These are phyloP conservation scores for Kryptopterus vitreolus DNA, from an alignment of 2,797 vertebrate genomes.

Conservation along the genomic window DNA sequence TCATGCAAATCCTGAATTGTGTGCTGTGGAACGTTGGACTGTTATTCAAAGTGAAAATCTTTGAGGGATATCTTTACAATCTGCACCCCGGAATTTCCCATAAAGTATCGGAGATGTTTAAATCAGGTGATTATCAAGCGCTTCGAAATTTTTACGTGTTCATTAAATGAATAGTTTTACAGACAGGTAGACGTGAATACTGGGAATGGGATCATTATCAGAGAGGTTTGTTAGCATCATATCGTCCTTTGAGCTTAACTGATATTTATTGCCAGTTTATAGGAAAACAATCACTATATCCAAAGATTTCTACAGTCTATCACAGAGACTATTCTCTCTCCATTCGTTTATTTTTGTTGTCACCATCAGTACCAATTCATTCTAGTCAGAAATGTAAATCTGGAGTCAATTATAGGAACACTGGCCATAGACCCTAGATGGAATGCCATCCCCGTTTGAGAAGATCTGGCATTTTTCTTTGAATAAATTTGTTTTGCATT, in stretches of 20 bases:
- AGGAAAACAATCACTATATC: not conserved
- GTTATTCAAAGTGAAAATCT: constrained; percentile 4
- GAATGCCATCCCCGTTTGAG: not conserved
- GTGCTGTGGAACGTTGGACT: not conserved
- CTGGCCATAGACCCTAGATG: not conserved
- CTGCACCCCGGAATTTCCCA: not conserved
- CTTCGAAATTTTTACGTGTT: not conserved
- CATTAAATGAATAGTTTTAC: not conserved
- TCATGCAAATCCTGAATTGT: not conserved
- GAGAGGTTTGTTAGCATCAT: not conserved
- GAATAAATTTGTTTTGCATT: not conserved
- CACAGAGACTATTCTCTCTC: not conserved
- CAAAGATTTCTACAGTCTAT: not conserved
- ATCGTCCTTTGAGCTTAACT: not conserved
- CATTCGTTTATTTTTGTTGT: not conserved
- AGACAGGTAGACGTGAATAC: not conserved
- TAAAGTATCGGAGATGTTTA: not conserved
- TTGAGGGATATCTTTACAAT: not conserved
- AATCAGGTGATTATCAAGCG: not conserved
- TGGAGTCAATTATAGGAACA: not conserved
- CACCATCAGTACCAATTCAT: not conserved
- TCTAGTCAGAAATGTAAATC: not conserved
- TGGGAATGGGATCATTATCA: not conserved
- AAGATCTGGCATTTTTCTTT: not conserved
- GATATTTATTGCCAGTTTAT: not conserved